Conservation (phyloP, 1,140 invertebrate species). For the Drosophila seguyi region DNA sequence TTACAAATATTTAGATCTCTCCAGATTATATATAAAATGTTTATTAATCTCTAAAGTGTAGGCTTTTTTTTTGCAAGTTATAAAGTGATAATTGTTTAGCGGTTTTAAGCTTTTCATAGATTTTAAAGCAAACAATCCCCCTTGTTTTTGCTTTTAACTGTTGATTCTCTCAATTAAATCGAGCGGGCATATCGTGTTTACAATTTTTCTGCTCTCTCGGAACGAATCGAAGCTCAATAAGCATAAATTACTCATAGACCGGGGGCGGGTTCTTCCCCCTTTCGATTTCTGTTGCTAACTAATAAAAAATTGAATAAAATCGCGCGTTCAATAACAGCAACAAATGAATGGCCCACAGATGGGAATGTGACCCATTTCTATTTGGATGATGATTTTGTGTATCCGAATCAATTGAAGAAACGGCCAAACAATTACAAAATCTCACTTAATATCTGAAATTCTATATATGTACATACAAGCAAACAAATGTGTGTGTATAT, state of each 20-base stretch:
- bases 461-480: slow-evolving; percentile 8
- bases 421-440: slow-evolving; percentile 57
- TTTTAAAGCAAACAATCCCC: neutral
- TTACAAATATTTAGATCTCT: neutral
- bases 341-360: slow-evolving; percentile 6
- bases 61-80: neutral
- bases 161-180: slow-evolving; percentile 41
- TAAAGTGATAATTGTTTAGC: slow-evolving; percentile 14
- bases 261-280: slow-evolving; percentile 1
- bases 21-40: neutral
- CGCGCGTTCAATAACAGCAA: slow-evolving; percentile 75
- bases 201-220: slow-evolving; percentile 17
- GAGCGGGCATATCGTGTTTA: slow-evolving; percentile 31
- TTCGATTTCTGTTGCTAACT: slow-evolving; percentile 40
- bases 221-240: slow-evolving; percentile 47
- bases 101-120: neutral
- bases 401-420: slow-evolving; percentile 52
- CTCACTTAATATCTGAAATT: slow-evolving; percentile 27
- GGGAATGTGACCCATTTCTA: slow-evolving; percentile 58
- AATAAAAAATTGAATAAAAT: slow-evolving; percentile 83
- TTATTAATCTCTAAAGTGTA: neutral
- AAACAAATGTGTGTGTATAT: neutral
- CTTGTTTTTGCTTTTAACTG: slow-evolving; percentile 5
- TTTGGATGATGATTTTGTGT: slow-evolving; percentile 55
- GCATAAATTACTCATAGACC: slow-evolving; percentile 47